These are phyloP conservation scores for Gibbula magus DNA, from an alignment of 2,888 invertebrate species.

Conservation along the genomic window DNA sequence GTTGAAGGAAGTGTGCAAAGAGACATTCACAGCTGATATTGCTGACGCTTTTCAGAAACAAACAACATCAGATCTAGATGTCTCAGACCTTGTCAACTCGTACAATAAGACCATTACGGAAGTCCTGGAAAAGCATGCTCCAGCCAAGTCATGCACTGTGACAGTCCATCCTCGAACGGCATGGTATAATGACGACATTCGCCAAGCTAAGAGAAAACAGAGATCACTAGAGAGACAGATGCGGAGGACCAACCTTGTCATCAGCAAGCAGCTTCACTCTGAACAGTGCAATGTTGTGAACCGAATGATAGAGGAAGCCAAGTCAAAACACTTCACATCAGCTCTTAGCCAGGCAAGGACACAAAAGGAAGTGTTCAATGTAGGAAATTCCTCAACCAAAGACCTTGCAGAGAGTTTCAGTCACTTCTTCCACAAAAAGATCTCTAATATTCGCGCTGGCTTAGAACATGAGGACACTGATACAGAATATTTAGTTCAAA, in stretches of 20 bases:
- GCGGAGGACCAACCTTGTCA: not conserved
- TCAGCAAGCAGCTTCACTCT: not conserved
- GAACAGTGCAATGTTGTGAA: no score
- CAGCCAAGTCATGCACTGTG: not conserved
- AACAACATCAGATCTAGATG: not conserved
- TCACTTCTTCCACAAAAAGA: not conserved
- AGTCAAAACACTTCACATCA: no score
- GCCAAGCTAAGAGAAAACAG: no score
- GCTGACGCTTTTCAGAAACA: not conserved
- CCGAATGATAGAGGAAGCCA: no score
- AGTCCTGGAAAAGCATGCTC: not conserved
- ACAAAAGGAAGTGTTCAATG: not conserved
- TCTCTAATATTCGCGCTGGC: not conserved
- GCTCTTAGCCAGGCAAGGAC: not conserved
- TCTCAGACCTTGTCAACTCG: not conserved
- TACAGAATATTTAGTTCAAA: not conserved
- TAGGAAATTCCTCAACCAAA: not conserved
- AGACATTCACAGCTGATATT: not conserved
- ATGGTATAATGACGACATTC: not conserved
- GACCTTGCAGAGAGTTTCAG: not conserved
- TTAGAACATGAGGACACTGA: not conserved
- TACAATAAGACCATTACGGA: not conserved
- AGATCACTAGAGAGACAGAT: not conserved
- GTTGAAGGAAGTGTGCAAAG: not conserved
- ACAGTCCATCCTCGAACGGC: not conserved